Percentiles rank a stretch among this genome's conserved stretches.
These are phyloP conservation scores for Symphodus melops DNA, from an alignment of 2,113 vertebrate species.

Conservation along the genomic window DNA sequence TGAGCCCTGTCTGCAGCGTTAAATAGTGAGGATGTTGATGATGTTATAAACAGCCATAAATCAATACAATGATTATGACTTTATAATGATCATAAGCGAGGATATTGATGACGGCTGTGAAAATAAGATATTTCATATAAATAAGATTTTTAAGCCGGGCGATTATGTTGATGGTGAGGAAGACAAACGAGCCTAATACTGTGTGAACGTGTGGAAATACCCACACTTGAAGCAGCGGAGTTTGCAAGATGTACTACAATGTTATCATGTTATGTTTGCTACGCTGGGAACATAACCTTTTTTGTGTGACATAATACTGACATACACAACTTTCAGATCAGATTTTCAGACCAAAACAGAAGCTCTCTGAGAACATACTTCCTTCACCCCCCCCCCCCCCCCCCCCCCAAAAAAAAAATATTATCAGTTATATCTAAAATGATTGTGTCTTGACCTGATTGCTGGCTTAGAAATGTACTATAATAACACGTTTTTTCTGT, in stretches of 20 bases:
- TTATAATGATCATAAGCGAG: conserved; percentile 24
- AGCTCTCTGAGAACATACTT: no score
- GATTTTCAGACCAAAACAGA: no score
- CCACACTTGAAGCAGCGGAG: neutral
- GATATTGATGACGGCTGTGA: conserved; percentile 8
- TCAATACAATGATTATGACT: conserved; percentile 26
- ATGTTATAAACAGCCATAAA: conserved; percentile 18
- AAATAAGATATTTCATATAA: conserved; percentile 1
- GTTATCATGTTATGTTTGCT: no score
- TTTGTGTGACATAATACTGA: no score
- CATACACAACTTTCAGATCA: no score
- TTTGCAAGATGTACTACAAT: neutral
- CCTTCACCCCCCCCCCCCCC: no score
- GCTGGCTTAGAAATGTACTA: no score
- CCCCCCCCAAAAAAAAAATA: no score
- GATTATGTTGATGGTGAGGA: neutral
- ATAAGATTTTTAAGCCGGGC: neutral
- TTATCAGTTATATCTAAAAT: no score
- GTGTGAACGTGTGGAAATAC: neutral
- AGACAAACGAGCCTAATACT: neutral
- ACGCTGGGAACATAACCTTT: no score
- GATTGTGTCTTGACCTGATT: no score
- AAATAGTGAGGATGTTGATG: conserved; percentile 8
- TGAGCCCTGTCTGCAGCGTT: conserved; percentile 13
- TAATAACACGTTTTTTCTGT: no score